These are phyloP conservation scores for Eupithecia centaureata DNA, from an alignment of 2,888 invertebrate species.

Conservation along the genomic window DNA sequence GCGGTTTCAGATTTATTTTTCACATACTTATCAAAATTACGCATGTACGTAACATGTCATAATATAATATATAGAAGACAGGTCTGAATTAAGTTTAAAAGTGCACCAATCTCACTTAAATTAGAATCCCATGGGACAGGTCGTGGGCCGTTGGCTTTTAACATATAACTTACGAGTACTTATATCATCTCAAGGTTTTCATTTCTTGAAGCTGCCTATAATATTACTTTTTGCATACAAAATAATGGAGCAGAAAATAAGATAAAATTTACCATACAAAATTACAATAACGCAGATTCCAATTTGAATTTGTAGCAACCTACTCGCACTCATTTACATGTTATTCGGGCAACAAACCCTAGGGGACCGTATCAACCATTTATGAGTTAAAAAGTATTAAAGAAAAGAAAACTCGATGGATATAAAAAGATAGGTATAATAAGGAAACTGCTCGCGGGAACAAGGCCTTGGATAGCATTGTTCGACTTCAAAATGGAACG, in stretches of 20 bases:
- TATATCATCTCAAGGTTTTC: background rate
- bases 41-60: too few relatives aligned
- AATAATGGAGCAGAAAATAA: slow-evolving; percentile 48
- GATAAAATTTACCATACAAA: slow-evolving; percentile 50
- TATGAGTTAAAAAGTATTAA: slow-evolving; percentile 83
- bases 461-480: slow-evolving; percentile 80
- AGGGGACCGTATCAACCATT: slow-evolving; percentile 82
- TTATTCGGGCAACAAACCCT: slow-evolving; percentile 81
- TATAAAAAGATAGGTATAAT: slow-evolving; percentile 76
- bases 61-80: background rate
- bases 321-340: slow-evolving; percentile 80
- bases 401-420: slow-evolving; percentile 81
- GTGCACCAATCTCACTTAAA: background rate
- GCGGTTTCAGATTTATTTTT: background rate
- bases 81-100: background rate
- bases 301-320: slow-evolving; percentile 69
- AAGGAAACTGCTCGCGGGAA: slow-evolving; percentile 80
- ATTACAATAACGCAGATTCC: slow-evolving; percentile 61
- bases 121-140: background rate
- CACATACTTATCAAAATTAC: too few relatives aligned
- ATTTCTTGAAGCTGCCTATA: slow-evolving; percentile 21
- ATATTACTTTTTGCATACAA: slow-evolving; percentile 40
- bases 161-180: background rate
- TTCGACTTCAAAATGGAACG: slow-evolving; percentile 81
- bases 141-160: background rate